phyloP scores from a whole-genome alignment of 2,797 vertebrate species.

The Sebastes itinus region DNA sequence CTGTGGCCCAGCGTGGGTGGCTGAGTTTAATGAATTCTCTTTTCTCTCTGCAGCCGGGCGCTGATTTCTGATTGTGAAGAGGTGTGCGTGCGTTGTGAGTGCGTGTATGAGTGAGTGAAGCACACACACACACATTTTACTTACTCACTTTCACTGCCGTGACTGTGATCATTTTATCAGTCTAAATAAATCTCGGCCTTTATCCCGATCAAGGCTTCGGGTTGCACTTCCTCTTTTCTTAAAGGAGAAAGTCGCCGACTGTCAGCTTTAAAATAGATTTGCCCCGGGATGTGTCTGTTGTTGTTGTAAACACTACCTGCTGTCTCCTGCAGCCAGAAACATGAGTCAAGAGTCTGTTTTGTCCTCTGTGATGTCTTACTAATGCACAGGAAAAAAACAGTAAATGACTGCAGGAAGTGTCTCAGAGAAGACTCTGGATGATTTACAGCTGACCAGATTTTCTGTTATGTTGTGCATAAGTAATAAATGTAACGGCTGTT shows the following conservation, averaged over 20 bases:
- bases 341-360: constrained; percentile 50
- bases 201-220: constrained; percentile 55
- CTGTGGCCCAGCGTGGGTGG: constrained; percentile 78
- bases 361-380: constrained; percentile 45
- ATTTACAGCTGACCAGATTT: constrained; percentile 20
- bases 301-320: constrained; percentile 59
- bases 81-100: constrained; percentile 40
- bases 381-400: constrained; percentile 31
- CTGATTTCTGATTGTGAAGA: constrained; percentile 81
- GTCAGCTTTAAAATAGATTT: constrained; percentile 61
- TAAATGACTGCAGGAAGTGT: constrained; percentile 19
- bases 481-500: not conserved
- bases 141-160: constrained; percentile 15
- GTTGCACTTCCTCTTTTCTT: constrained; percentile 50
- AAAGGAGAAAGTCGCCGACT: constrained; percentile 43
- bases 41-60: constrained; percentile 75
- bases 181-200: constrained; percentile 64
- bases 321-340: constrained; percentile 61
- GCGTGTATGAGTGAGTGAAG: not conserved
- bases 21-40: constrained; percentile 83
- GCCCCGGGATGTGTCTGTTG: constrained; percentile 46
- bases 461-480: not conserved
- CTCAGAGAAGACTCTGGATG: constrained; percentile 1
- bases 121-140: constrained; percentile 24
- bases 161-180: constrained; percentile 53